Evolutionary conservation across 2,113 vertebrate genomes (phyloP).

Genomic region (Sprattus sprattus): DNA sequence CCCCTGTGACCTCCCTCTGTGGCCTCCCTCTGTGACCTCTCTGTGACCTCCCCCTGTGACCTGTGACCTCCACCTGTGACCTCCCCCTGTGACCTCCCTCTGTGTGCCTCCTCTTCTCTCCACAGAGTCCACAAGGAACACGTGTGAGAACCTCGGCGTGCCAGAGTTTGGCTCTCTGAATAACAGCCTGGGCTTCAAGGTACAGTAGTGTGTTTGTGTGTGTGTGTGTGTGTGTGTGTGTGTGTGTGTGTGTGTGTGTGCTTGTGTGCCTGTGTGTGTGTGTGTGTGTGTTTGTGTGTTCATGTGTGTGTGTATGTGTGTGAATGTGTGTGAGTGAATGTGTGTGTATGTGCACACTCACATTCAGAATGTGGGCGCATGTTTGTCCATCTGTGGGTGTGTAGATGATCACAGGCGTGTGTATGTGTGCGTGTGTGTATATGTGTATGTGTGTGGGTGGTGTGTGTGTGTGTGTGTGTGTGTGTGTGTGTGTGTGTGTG

Average conservation of each 20-base stretch:
- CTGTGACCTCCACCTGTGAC: no score
- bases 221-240: background rate
- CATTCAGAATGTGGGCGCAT: background rate
- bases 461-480: background rate
- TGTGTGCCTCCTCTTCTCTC: slow-evolving; percentile 37
- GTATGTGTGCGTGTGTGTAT: background rate
- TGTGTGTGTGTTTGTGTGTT: background rate
- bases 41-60: no score
- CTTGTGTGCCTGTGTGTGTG: background rate
- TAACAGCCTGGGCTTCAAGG: slow-evolving; percentile 94
- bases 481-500: no score
- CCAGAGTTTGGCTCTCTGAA: slow-evolving; percentile 92
- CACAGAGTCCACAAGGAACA: slow-evolving; percentile 85
- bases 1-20: no score
- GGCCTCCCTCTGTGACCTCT: background rate
- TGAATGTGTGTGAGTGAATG: background rate
- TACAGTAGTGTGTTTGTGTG: slow-evolving; percentile 53
- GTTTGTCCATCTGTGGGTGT: background rate
- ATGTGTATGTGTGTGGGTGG: no score
- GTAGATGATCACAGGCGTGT: background rate
- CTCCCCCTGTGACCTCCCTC: no score
- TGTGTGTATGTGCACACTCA: background rate
- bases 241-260: background rate
- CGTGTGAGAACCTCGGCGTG: slow-evolving; percentile 92
- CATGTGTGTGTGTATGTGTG: background rate